phyloP scores from a whole-genome alignment of 2,888 invertebrate genomes.

The Sepioteuthis lessoniana region DNA sequence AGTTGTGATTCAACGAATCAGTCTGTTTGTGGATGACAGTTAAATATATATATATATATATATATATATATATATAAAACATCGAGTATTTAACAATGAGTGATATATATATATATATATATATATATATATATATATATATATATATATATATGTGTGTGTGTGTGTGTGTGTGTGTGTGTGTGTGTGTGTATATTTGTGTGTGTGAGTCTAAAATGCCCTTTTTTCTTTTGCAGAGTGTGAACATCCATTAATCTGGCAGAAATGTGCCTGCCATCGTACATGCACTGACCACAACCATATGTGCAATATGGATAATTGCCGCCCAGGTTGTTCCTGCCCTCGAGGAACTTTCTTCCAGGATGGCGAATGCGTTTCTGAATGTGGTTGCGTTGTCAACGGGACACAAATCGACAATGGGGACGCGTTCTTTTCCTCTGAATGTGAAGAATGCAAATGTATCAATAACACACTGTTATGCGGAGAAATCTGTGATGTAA shows the following conservation, averaged over 20 bases:
- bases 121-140: too few relatives aligned
- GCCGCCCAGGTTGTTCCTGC: not conserved
- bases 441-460: conserved; percentile 39
- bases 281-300: conserved; percentile 6
- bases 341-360: not conserved
- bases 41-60: too few relatives aligned
- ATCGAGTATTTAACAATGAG: too few relatives aligned
- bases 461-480: not conserved
- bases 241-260: not conserved
- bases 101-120: too few relatives aligned
- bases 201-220: not conserved
- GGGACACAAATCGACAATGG: not conserved
- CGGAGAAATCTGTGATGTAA: conserved; percentile 17
- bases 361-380: not conserved
- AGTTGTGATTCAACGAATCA: too few relatives aligned
- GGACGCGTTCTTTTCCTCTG: not conserved
- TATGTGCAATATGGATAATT: not conserved
- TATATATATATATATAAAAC: too few relatives aligned
- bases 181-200: not conserved
- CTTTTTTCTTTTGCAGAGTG: not conserved
- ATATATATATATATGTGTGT: too few relatives aligned
- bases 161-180: too few relatives aligned
- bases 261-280: conserved; percentile 40
- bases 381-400: not conserved
- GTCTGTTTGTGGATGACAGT: too few relatives aligned